Base-by-base conservation (phyloP, 1,140 invertebrate genomes). In the Saccostrea glomerata region DNA sequence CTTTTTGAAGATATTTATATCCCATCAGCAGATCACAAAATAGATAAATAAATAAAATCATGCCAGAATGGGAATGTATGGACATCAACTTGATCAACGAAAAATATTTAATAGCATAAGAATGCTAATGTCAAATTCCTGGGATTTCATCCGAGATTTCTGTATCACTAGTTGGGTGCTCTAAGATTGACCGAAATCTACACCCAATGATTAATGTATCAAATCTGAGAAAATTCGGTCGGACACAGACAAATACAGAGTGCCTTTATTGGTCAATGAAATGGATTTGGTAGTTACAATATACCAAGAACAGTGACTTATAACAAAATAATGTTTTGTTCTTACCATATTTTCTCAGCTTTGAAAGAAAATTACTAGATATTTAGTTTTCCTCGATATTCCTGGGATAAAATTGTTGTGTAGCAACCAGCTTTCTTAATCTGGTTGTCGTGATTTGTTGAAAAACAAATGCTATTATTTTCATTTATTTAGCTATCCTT, bases 161-260 rank as follows among this genome's bases (percentile, higher is more conserved):
- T 70, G 63, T 13, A 70, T 25, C 20, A 11, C 20, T n/a, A 70
- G 47, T 47, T 47, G 9, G 47, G 47, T 47, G 47, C 47, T 47
- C 47, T 47, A 47, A 6, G 6, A 47, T 47, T 47, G 30, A 36
- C 30, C 30, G 30, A 36, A 36, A 36, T 36, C 30, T 36, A 36
- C 30, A 36, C 2, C 30, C 30, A 36, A 36, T 36, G 30, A 47
- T 5, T 47, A 6, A 47, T 20, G 13, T 15, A 63, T 63, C 13
- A 77, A 77, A 77, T 77, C 70, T 30, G 70, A 77, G 70, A 77
- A 77, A 77, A 77, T 77, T 77, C 70, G 70, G 70, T 77, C 30
- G 15, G 0, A 3, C 30, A 77, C 13, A 15, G 70, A 30, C 25
- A 30, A 25, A 13, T 13, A 36, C 11, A 30, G 23, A 25, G 12